Conservation (phyloP, 2,888 invertebrate genomes). For the Agrotis puta region DNA sequence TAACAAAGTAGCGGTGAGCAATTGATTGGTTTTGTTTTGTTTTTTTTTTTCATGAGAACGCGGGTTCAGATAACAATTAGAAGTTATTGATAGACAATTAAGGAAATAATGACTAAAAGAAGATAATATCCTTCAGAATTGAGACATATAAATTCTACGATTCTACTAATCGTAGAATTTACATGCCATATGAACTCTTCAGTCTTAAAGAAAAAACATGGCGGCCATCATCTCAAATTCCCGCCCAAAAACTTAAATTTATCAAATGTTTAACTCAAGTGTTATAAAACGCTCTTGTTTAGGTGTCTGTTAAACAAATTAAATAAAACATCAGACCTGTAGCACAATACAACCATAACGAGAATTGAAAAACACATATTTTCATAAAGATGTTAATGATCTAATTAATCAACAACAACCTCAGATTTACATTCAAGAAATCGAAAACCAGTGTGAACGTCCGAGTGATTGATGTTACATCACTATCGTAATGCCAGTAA, state of each 20-base stretch:
- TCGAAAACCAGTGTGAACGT: constrained; percentile 27
- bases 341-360: not conserved
- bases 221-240: not conserved
- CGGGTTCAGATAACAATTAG: not conserved
- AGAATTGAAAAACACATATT: not conserved
- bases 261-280: not conserved
- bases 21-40: constrained; percentile 20
- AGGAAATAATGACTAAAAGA: not conserved
- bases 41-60: constrained; percentile 14
- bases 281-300: no score
- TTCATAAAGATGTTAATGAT: constrained; percentile 10
- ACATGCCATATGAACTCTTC: no score
- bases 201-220: not conserved
- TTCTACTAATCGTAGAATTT: no score
- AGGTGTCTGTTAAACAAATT: not conserved
- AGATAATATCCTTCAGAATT: not conserved
- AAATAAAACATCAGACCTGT: not conserved
- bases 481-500: constrained; percentile 25
- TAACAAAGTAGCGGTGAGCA: constrained; percentile 16
- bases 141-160: no score
- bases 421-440: constrained; percentile 33
- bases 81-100: not conserved
- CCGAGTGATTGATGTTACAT: constrained; percentile 28
- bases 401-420: not conserved
- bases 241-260: constrained; percentile 11